Conservation (phyloP, 1,140 invertebrate genomes). For the Halyomorpha halys region DNA sequence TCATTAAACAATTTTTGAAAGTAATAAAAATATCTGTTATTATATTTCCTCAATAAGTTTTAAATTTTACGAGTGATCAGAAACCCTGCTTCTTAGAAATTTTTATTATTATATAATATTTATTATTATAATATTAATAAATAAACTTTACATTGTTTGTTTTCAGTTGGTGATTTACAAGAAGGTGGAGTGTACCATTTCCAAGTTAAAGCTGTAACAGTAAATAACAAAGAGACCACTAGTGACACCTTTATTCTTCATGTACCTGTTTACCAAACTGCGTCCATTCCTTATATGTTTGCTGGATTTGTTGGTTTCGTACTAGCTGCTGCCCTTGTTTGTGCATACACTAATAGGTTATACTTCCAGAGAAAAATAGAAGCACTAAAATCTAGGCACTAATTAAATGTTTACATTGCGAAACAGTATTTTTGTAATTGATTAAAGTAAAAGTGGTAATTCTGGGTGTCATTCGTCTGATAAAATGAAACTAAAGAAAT, state of each 20-base stretch:
- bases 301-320: slow-evolving; percentile 19
- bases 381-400: too few species aligned
- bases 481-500: too few species aligned
- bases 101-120: too few species aligned
- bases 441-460: too few species aligned
- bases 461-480: too few species aligned
- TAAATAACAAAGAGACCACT: slow-evolving; percentile 30
- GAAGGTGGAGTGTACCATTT: slow-evolving; percentile 55
- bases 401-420: too few species aligned
- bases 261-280: slow-evolving; percentile 12
- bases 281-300: slow-evolving; percentile 14
- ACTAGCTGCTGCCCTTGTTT: slow-evolving; percentile 17
- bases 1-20: too few species aligned
- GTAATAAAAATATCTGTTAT: too few species aligned
- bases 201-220: slow-evolving; percentile 49
- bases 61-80: too few species aligned
- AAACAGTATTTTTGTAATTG: too few species aligned
- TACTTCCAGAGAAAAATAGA: not conserved
- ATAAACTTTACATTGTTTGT: slow-evolving; percentile 20
- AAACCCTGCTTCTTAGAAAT: too few species aligned
- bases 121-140: not conserved
- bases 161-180: slow-evolving; percentile 48
- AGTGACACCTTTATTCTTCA: slow-evolving; percentile 18
- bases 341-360: slow-evolving; percentile 22
- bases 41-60: too few species aligned